Conservation (phyloP, 2,797 vertebrate genomes). For the Scyliorhinus canicula region DNA sequence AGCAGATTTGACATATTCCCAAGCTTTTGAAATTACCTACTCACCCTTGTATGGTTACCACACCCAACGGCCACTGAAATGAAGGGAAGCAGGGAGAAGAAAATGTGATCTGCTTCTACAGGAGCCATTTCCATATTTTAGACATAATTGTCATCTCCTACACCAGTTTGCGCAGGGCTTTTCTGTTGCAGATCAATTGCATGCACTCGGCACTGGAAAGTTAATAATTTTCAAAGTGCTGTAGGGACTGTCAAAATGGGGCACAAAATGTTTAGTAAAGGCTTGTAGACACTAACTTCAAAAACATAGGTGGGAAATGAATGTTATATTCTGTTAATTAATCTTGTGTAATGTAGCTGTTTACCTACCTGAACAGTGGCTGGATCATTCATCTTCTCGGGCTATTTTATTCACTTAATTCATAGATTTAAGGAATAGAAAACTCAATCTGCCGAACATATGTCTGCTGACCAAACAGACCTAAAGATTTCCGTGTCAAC, state of each 20-base stretch:
- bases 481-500: not conserved
- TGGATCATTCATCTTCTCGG: not conserved
- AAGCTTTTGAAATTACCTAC: not conserved
- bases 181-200: not conserved
- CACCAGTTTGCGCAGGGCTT: not conserved
- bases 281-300: not conserved
- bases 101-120: not conserved
- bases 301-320: not conserved
- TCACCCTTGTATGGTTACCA: not conserved
- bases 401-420: not conserved
- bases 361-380: not conserved
- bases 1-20: not conserved
- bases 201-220: not conserved
- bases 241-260: not conserved
- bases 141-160: not conserved
- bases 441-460: not conserved
- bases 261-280: not conserved
- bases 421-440: not conserved
- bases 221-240: not conserved
- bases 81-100: not conserved
- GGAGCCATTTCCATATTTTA: not conserved
- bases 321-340: not conserved
- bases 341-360: not conserved
- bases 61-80: not conserved
- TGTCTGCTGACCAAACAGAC: not conserved